Base-by-base conservation (phyloP, 2,113 vertebrate species). In the Notothenia coriiceps region DNA sequence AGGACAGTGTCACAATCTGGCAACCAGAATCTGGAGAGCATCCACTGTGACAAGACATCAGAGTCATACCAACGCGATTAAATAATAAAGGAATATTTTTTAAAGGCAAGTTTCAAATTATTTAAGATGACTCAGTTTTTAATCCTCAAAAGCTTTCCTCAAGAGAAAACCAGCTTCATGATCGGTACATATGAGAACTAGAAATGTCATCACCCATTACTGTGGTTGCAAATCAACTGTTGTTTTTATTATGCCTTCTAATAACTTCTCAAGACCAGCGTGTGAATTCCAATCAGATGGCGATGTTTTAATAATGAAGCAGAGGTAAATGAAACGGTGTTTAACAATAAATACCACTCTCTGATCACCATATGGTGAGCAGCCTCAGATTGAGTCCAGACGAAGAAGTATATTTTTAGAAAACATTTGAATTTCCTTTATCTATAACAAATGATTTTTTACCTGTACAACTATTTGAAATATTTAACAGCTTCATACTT, bases 1-100 rank as follows among this genome's bases (percentile, higher is more conserved):
- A 74, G 52, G 80, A 88, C 52, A 65, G 87, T 61, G 84, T 89
- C 91, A 83, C 77, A 86, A 80, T 80, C 85, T 88, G 83, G 79
- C 84, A 77, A 55, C 51, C 55, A 1, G 57, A 66, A 76, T 87
- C 84, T 84, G 86, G 84, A 88, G 70, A 65, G 63, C 67, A 35
- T 65, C 83, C 86, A 69, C 81, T 62, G 72, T 49, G 82, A 88
- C 77, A 61, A 86, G 81, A 83, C 75, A 82, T 90, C 83, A 83
- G 72, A 88, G 74, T 83, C 49, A 13, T 18, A 76, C 70, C 72
- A 68, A 60, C 51, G 17, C 55, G 61, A 86, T 79, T 85, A 82
- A 82, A 84, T 79, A 89, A 85, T 61, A 40, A 54, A 77, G 66
- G 51, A 10, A 22, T 35, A 47, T 70, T 66, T 78, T 82, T 81